A percentile compares a stretch with the other conserved stretches of the same genome.
Conservation (phyloP, 2,797 vertebrate genomes). For the Cyprinella venusta region DNA sequence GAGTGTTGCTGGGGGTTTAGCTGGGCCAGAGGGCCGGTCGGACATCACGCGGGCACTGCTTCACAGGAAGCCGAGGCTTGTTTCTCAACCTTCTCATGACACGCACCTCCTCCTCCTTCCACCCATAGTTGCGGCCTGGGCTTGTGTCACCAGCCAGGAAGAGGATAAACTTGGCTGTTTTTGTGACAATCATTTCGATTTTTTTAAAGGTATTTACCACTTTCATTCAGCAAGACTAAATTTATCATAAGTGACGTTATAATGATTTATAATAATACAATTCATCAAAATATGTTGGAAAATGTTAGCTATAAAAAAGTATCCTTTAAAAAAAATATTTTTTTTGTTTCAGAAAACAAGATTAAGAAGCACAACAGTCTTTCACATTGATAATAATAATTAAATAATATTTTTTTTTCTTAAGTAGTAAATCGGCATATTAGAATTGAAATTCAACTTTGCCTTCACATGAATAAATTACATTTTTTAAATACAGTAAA, state of each 20-base stretch:
- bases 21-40: constrained; percentile 10
- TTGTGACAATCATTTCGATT: not conserved
- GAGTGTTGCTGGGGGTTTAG: constrained; percentile 30
- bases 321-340: too few relatives aligned
- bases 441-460: not conserved
- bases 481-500: not conserved
- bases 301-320: too few relatives aligned
- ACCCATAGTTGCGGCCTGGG: too few relatives aligned
- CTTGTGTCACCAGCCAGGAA: constrained; percentile 3
- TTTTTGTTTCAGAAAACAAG: too few relatives aligned
- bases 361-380: not conserved
- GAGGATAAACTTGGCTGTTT: not conserved
- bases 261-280: too few relatives aligned
- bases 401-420: too few relatives aligned
- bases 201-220: not conserved
- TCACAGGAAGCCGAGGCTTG: constrained; percentile 22
- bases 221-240: not conserved
- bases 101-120: not conserved
- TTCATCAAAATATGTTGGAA: too few relatives aligned
- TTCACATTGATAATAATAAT: not conserved
- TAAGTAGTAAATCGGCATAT: not conserved
- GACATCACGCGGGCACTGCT: constrained; percentile 20
- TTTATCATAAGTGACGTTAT: not conserved
- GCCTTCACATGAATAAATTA: not conserved
- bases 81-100: constrained; percentile 39